Base-by-base conservation (phyloP, 2,888 invertebrate species). In the Chrysolina americana region DNA sequence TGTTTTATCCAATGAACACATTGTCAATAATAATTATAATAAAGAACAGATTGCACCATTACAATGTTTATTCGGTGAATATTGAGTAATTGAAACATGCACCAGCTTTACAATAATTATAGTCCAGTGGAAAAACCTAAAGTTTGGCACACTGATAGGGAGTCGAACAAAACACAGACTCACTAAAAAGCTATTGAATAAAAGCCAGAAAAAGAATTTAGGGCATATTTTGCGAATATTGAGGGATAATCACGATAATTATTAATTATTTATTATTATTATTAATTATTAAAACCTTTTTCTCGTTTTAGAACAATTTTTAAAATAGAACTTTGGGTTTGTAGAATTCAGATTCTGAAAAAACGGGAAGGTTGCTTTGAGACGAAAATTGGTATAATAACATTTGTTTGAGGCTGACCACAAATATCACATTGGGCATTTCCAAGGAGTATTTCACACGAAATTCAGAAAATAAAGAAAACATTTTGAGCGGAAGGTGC, bases 1-100 rank as follows among this genome's bases (percentile, higher is more conserved):
- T 85, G 81, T 86, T 86, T 86, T 85, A 86, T 86, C 85, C 87
- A 87, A 87, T 88, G 88, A 88, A 88, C 87, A 88, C 87, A 87
- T 88, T 84, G 83, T 87, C 84, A 86, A 86, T 83, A 84, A 56
- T 68, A 68, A 68, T 68, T 53, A 68, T 68, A 53, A 85, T 84
- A 84, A 85, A 82, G 82, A 85, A 86, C 86, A 87, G 85, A 87
- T 86, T 86, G 84, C 85, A 85, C 86, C 86, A 86, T 86, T 85
- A 86, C 83, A 85, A 81, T 82, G 75, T 75, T 76, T 70, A 71
- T 78, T 64, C 50, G 65, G 72, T 71, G 69, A 68, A 76, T 41
- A 80, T 63, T 68, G 48, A 73, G 19, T 78, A 63, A 71, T 65
- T 70, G 62, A 48, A 48, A 23, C n/a, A 48, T 65, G 4, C 48